Evolutionary conservation across 2,888 invertebrate species (phyloP).

Genomic region (Pristionchus japonicus): DNA sequence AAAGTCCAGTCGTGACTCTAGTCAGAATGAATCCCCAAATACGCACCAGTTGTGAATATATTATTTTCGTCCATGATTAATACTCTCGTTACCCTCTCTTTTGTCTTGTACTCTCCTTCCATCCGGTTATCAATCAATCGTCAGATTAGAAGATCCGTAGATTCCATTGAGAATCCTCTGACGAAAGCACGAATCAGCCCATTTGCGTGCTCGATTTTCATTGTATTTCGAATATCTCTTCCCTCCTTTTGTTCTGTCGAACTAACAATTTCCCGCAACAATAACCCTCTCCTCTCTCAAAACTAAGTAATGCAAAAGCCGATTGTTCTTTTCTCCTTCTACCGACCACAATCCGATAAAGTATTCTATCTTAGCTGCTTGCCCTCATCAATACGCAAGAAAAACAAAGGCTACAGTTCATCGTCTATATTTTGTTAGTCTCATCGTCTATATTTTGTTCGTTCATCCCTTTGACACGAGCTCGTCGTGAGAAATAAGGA

Average conservation of each 20-base stretch:
- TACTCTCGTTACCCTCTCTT: background rate
- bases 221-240: conserved; percentile 12
- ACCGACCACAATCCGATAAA: conserved; percentile 24
- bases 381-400: too few species aligned
- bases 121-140: conserved; percentile 10
- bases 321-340: background rate
- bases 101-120: background rate
- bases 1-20: background rate
- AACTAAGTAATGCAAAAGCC: conserved; percentile 29
- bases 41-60: conserved; percentile 20
- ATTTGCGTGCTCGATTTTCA: background rate
- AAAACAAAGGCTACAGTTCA: too few species aligned
- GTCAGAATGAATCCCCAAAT: conserved; percentile 12
- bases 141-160: background rate
- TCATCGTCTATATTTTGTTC: too few species aligned
- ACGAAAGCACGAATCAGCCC: conserved; percentile 5
- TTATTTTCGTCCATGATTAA: background rate
- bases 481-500: background rate
- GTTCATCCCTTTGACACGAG: background rate
- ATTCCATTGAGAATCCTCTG: background rate
- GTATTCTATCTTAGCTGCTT: conserved; percentile 47
- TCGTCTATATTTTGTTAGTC: too few species aligned
- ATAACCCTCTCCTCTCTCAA: conserved; percentile 31
- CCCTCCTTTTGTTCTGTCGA: background rate
- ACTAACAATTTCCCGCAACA: background rate